Conservation (phyloP, 2,797 vertebrate genomes). For the Muscicapa striata region DNA sequence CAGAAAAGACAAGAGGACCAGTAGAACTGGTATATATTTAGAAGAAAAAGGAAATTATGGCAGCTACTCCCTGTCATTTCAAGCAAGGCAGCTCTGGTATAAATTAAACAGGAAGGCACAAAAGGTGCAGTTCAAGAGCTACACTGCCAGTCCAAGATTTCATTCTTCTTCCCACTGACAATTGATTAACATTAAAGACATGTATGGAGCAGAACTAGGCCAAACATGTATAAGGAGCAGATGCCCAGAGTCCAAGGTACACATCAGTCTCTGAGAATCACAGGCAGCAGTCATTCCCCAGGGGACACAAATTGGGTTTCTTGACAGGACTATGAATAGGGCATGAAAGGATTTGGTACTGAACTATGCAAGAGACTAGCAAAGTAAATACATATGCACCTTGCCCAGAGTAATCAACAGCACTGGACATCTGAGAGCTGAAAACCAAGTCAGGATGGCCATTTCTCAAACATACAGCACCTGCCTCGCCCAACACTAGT, state of each 20-base stretch:
- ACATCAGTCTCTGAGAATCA: accelerated
- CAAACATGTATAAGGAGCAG: not conserved
- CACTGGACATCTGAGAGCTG: not conserved
- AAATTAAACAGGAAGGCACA: not conserved
- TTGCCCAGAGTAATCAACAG: not conserved
- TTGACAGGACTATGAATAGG: not conserved
- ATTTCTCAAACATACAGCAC: not conserved
- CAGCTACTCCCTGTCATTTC: not conserved
- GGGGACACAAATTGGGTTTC: not conserved
- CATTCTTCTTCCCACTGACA: not conserved
- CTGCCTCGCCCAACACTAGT: not conserved
- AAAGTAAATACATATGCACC: not conserved
- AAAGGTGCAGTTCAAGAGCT: not conserved
- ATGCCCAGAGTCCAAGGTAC: not conserved
- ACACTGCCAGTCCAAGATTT: not conserved
- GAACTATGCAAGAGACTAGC: not conserved
- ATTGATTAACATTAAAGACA: not conserved
- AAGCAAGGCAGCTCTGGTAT: not conserved
- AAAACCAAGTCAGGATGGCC: not conserved
- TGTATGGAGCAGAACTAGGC: not conserved
- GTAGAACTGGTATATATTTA: not conserved
- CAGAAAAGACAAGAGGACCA: not conserved
- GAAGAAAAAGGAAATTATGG: not conserved
- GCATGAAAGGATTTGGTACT: not conserved
- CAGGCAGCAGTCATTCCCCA: not conserved